Evolutionary conservation across 1,140 invertebrate species (phyloP).

Genomic region (Leptinotarsa lineolata): DNA sequence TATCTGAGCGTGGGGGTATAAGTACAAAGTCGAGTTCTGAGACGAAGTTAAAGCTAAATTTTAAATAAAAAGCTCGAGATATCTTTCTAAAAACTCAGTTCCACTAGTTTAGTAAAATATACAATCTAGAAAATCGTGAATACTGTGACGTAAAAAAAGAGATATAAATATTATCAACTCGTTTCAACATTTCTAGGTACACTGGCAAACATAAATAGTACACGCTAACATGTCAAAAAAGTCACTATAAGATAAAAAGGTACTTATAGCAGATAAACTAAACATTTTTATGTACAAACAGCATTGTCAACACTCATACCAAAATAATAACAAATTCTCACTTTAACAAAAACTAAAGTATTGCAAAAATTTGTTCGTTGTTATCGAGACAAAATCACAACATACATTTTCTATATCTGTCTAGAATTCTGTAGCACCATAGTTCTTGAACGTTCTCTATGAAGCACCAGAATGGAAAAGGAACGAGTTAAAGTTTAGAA

Average conservation of each 20-base stretch:
- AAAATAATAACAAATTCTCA: constrained; percentile 39
- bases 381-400: constrained; percentile 41
- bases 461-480: constrained; percentile 53
- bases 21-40: constrained; percentile 38
- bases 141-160: constrained; percentile 47
- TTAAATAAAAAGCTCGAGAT: constrained; percentile 32
- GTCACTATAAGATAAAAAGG: constrained; percentile 43
- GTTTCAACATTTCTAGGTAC: constrained; percentile 44
- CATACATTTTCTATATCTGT: constrained; percentile 30
- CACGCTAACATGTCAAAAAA: constrained; percentile 40
- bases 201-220: constrained; percentile 44
- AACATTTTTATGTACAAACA: constrained; percentile 46
- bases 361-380: constrained; percentile 47
- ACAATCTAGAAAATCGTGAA: constrained; percentile 33
- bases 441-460: constrained; percentile 47
- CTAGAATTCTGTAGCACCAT: constrained; percentile 54
- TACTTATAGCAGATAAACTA: constrained; percentile 48
- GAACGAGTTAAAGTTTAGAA: constrained; percentile 54
- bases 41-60: constrained; percentile 43
- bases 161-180: constrained; percentile 41
- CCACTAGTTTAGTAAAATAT: constrained; percentile 25
- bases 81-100: constrained; percentile 32
- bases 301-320: constrained; percentile 41
- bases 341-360: constrained; percentile 38
- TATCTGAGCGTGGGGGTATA: constrained; percentile 35